These are phyloP conservation scores for Choloepus didactylus DNA, from an alignment of 2,797 vertebrate genomes.

Conservation along the genomic window DNA sequence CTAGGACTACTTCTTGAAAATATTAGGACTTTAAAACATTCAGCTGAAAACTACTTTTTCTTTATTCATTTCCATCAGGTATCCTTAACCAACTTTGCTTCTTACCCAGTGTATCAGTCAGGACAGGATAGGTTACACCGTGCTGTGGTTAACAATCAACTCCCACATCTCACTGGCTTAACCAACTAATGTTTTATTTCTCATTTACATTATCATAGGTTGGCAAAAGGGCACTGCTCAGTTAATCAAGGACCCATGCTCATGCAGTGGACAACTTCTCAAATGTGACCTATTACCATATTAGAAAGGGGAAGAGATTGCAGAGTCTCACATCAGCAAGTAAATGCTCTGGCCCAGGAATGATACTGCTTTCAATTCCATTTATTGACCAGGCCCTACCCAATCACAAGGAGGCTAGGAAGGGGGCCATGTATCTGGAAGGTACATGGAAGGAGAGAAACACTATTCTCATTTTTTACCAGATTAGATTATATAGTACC, in stretches of 20 bases:
- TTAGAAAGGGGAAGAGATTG: background rate
- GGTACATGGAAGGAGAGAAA: background rate
- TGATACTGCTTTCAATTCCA: background rate
- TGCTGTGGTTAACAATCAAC: background rate
- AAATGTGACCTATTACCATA: background rate
- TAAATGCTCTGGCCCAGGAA: background rate
- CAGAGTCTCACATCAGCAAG: background rate
- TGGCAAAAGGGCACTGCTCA: background rate
- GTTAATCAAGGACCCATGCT: background rate
- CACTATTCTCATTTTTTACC: background rate
- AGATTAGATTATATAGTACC: background rate
- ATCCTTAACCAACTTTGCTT: background rate
- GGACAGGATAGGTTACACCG: background rate
- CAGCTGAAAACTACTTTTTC: conserved; percentile 20
- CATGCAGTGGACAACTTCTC: background rate
- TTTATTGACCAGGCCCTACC: background rate
- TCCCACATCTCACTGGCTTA: conserved; percentile 10
- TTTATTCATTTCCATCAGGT: background rate
- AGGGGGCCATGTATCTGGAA: background rate
- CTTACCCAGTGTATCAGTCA: background rate
- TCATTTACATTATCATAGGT: background rate
- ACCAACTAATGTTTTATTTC: background rate
- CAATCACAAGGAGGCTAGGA: background rate
- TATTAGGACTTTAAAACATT: background rate
- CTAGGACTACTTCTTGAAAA: background rate